These are phyloP conservation scores for Sitophilus oryzae DNA, from an alignment of 1,140 invertebrate genomes.

Conservation along the genomic window DNA sequence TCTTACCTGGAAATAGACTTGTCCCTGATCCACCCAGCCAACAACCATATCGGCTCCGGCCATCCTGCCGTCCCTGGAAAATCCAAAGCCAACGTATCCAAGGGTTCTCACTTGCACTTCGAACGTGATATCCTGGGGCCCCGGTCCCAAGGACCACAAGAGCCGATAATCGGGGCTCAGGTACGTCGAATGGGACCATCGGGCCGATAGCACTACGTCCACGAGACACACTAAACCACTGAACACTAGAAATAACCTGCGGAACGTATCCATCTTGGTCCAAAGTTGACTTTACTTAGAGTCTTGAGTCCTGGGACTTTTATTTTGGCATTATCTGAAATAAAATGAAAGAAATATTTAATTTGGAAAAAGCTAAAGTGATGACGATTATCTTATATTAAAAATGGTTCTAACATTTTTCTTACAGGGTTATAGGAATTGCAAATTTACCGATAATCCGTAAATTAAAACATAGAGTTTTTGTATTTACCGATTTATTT, in stretches of 20 bases:
- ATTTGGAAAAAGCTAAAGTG: no score
- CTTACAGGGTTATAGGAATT: no score
- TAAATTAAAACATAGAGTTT: no score
- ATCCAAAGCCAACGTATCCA: conserved; percentile 76
- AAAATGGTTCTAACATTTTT: no score
- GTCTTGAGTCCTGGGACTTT: no score
- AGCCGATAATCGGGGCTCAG: conserved; percentile 42
- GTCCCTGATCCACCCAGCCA: conserved; percentile 66
- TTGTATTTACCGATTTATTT: no score
- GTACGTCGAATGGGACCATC: conserved; percentile 43
- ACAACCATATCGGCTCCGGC: conserved; percentile 65
- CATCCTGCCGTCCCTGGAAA: conserved; percentile 67
- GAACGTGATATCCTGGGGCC: conserved; percentile 62
- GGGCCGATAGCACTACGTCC: conserved; percentile 28
- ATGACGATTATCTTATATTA: no score
- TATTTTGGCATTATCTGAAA: conserved; percentile 23
- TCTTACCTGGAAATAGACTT: conserved; percentile 64
- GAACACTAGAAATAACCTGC: conserved; percentile 33
- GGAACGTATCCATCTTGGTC: conserved; percentile 28
- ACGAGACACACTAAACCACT: conserved; percentile 34
- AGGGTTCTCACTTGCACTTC: conserved; percentile 71
- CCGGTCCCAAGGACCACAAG: conserved; percentile 42
- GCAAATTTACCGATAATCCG: no score
- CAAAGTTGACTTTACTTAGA: neutral
- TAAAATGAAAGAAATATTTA: neutral